Evolutionary conservation across 2,888 invertebrate genomes (phyloP), one percentile per base, ranked within the genome.

Genomic region (Seira ritae): DNA sequence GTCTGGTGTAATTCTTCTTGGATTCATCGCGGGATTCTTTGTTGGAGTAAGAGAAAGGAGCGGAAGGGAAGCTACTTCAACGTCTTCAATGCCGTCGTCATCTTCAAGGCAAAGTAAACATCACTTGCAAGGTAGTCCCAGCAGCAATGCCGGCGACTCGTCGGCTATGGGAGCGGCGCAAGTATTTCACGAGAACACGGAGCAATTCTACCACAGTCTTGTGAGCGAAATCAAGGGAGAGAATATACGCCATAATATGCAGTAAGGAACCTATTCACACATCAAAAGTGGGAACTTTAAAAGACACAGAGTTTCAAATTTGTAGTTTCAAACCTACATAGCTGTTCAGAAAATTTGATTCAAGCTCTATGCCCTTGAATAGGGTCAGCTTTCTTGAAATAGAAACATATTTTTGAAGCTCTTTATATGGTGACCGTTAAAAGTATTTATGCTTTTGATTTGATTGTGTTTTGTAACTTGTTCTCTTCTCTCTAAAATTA

Each of bases 171-270:
- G 23, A 74, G 46, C 78, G 60, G 60, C 69, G 23, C 62, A 65
- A 65, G 4, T 72, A 42, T 67, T 85, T 23, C 86, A 87, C 50
- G 88, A 87, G 74, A 80, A 80, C 66, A 84, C 85, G n/a, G 88
- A 88, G 17, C 83, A 81, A 19, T 83, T 87, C 67, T 86, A 87
- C 70, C 85, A 86, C 70, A 85, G 84, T 74, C 77, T 88, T 62
- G 86, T 87, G 19, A 81, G 78, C 55, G 86, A 86, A 85, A 87
- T 88, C 80, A 87, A 81, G 72, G 87, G 85, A 19, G 87, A 87
- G 55, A 88, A 87, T 62, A 88, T 88, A 55, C 87, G 85, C 23
- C 84, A 78, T 68, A 86, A 78, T 78, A 87, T 88, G 82, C 84
- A 87, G 88, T 88, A 85, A 82, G 85, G n/a, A n/a, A n/a, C n/a